These are phyloP conservation scores for Battus philenor DNA, from an alignment of 1,140 invertebrate genomes.

Conservation along the genomic window DNA sequence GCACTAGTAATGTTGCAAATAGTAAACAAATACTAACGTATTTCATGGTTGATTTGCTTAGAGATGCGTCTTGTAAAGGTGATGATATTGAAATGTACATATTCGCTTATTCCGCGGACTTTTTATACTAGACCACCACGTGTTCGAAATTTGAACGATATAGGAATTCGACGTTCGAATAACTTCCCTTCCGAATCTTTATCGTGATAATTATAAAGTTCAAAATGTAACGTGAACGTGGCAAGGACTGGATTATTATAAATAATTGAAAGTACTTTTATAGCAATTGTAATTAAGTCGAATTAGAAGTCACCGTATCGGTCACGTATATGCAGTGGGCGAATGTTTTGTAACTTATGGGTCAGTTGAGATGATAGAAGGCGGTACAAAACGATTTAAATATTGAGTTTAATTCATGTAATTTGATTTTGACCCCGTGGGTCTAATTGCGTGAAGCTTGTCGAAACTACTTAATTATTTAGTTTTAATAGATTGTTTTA, in stretches of 20 bases:
- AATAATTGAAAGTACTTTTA: background rate
- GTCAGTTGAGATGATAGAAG: too few species aligned
- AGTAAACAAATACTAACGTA: conserved; percentile 39
- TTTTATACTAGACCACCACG: conserved; percentile 33
- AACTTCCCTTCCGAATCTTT: conserved; percentile 19
- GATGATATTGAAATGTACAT: conserved; percentile 35
- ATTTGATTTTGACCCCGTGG: too few species aligned
- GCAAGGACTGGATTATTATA: conserved; percentile 5
- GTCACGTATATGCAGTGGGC: too few species aligned
- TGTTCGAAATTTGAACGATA: conserved; percentile 11
- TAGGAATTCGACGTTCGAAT: conserved; percentile 20
- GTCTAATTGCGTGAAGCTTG: too few species aligned
- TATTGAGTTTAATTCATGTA: too few species aligned
- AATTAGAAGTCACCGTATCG: too few species aligned
- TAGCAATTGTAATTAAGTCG: too few species aligned
- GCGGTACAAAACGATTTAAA: too few species aligned
- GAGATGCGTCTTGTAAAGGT: conserved; percentile 24
- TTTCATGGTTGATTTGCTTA: conserved; percentile 30
- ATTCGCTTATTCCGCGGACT: conserved; percentile 14
- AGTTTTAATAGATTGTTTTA: too few species aligned
- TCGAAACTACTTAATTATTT: too few species aligned
- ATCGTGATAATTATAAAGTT: conserved; percentile 15
- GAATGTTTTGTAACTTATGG: too few species aligned
- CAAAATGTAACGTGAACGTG: conserved; percentile 9
- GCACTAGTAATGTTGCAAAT: conserved; percentile 1